Conservation (phyloP, 2,797 vertebrate genomes). For the Eleutherodactylus coqui region DNA sequence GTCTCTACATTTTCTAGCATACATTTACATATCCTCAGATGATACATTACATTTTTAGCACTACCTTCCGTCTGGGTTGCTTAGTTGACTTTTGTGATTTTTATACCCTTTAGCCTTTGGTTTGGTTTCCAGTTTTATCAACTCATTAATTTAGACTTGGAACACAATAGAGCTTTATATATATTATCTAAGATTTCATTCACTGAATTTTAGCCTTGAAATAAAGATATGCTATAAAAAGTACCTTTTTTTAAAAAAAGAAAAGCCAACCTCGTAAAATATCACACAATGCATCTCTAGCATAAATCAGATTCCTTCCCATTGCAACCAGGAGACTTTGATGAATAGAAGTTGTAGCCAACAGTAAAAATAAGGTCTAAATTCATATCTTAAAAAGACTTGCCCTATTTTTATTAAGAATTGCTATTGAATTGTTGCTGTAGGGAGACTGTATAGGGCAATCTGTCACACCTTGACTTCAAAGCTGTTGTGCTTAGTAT, state of each 20-base stretch:
- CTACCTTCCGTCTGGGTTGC: no score
- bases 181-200: background rate
- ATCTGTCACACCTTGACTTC: constrained; percentile 40
- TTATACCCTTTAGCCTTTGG: no score
- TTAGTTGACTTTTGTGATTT: no score
- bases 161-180: background rate
- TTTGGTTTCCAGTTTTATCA: no score
- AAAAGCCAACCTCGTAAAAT: constrained; percentile 40
- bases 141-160: no score
- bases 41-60: no score
- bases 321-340: constrained; percentile 48
- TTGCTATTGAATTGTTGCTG: constrained; percentile 47
- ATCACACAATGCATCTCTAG: constrained; percentile 33
- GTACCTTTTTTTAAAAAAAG: constrained; percentile 18
- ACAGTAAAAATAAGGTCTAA: constrained; percentile 41
- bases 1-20: no score
- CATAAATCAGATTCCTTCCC: constrained; percentile 51
- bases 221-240: background rate
- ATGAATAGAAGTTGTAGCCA: constrained; percentile 45
- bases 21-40: no score
- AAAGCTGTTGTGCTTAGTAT: constrained; percentile 32
- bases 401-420: constrained; percentile 48
- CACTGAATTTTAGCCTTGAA: background rate
- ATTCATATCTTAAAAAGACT: constrained; percentile 53
- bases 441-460: constrained; percentile 27